A percentile compares a stretch with the other conserved stretches of the same genome.
Evolutionary conservation across 1,140 invertebrate genomes (phyloP).

Genomic region (Idris sp.): DNA sequence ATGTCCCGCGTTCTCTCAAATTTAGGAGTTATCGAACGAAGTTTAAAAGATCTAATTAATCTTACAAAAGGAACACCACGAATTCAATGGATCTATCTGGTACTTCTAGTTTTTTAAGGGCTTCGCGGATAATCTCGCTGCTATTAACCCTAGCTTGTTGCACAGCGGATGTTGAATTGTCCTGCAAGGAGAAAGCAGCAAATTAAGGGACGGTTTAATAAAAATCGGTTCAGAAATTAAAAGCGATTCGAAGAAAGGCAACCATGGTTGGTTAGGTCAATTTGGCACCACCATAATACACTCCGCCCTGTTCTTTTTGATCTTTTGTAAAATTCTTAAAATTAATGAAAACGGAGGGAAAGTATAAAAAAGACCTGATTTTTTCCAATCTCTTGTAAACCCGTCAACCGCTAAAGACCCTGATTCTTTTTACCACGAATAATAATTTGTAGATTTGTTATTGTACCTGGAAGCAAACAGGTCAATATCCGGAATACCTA

Average conservation of each 20-base stretch:
- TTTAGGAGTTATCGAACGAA: constrained; percentile 55
- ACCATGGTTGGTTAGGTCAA: too few relatives aligned
- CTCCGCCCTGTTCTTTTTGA: not conserved
- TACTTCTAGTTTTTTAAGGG: not conserved
- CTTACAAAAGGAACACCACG: not conserved
- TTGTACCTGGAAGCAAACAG: not conserved
- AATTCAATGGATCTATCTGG: not conserved
- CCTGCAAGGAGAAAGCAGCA: constrained; percentile 6
- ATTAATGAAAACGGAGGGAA: constrained; percentile 33
- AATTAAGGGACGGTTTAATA: constrained; percentile 1
- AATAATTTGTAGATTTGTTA: not conserved
- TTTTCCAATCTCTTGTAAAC: not conserved
- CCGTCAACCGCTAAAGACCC: not conserved
- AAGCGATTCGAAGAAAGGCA: not conserved
- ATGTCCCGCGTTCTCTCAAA: constrained; percentile 63
- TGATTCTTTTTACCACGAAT: not conserved
- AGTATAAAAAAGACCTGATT: not conserved
- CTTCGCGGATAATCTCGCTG: not conserved
- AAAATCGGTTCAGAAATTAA: constrained; percentile 13
- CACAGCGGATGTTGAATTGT: constrained; percentile 1
- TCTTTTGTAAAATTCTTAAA: not conserved
- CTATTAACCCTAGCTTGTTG: not conserved
- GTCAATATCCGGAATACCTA: not conserved
- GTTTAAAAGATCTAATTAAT: not conserved
- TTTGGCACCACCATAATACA: constrained; percentile 11